phyloP scores from a whole-genome alignment of 2,888 invertebrate genomes.

The Dendrolimus pini region DNA sequence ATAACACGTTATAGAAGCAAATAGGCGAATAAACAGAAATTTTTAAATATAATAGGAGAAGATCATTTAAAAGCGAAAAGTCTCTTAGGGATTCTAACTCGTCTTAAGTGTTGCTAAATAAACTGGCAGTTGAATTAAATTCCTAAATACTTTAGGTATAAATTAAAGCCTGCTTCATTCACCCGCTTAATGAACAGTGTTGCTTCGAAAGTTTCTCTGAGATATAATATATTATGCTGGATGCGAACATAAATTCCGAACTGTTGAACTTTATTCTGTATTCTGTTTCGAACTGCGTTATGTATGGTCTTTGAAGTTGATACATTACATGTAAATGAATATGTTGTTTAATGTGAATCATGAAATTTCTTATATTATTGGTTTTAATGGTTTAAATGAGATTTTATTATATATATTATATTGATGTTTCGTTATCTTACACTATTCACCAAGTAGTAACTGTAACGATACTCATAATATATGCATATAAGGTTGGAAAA shows the following conservation, averaged over 20 bases:
- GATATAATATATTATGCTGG: constrained; percentile 38
- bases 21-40: too few relatives aligned
- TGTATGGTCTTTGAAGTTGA: background rate
- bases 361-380: background rate
- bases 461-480: too few relatives aligned
- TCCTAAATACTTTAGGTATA: constrained; percentile 24
- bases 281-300: background rate
- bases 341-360: background rate
- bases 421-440: too few relatives aligned
- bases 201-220: constrained; percentile 32
- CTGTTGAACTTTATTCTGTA: background rate
- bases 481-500: too few relatives aligned
- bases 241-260: constrained; percentile 7
- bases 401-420: too few relatives aligned
- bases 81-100: too few relatives aligned
- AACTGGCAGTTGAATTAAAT: constrained; percentile 17
- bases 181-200: constrained; percentile 36
- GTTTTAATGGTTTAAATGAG: too few relatives aligned
- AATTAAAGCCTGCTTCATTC: constrained; percentile 35
- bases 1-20: too few relatives aligned
- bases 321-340: background rate
- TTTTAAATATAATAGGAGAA: too few relatives aligned
- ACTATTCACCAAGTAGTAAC: too few relatives aligned
- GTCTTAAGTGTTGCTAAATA: constrained; percentile 5
- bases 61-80: too few relatives aligned